phyloP scores from a whole-genome alignment of 2,888 invertebrate species.

The Athalia circularis region DNA sequence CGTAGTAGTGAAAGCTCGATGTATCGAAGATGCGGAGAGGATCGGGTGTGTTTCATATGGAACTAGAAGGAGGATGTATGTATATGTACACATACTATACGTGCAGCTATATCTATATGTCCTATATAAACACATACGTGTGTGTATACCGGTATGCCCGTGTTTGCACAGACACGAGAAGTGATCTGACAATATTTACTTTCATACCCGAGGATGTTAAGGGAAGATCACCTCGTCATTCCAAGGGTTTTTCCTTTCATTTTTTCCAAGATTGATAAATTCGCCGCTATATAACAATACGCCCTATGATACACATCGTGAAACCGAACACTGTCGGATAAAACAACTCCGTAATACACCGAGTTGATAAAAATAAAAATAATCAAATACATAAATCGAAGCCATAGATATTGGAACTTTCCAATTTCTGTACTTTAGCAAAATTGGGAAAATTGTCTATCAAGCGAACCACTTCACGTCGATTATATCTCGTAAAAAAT shows the following conservation, averaged over 20 bases:
- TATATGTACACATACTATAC: background rate
- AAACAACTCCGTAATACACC: background rate
- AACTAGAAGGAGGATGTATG: background rate
- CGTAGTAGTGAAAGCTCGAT: background rate
- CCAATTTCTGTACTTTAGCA: no score
- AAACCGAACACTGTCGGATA: background rate
- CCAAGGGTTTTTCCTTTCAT: conserved; percentile 14
- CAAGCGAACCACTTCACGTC: no score
- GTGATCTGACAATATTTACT: conserved; percentile 43
- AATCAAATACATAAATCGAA: no score
- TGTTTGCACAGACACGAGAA: conserved; percentile 43
- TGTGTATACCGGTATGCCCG: background rate
- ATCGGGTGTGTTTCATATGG: conserved; percentile 18
- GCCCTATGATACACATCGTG: background rate
- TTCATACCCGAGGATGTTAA: conserved; percentile 19
- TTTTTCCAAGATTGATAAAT: conserved; percentile 6
- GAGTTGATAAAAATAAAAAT: no score
- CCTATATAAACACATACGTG: background rate
- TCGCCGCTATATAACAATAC: background rate
- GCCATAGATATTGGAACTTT: no score
- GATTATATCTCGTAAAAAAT: no score
- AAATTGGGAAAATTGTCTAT: no score
- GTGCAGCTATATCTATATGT: background rate
- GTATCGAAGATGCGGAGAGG: conserved; percentile 32
- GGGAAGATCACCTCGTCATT: conserved; percentile 33